Evolutionary conservation across 2,113 vertebrate genomes (phyloP), one percentile per base, ranked within the genome.

Genomic region (Chunga burmeisteri): DNA sequence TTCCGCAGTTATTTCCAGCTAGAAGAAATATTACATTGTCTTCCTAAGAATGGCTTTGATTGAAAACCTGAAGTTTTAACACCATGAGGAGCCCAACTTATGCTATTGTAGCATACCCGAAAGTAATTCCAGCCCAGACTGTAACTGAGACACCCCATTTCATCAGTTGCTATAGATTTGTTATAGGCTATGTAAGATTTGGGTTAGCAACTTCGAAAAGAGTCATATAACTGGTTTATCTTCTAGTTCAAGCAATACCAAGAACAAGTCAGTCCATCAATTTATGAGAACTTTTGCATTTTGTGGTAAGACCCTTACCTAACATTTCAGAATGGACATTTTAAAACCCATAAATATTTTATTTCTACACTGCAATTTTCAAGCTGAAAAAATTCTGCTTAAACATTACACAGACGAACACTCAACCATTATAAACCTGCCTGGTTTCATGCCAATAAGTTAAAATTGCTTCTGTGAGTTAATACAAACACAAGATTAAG

Each of bases 401-500:
- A 40, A 92, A 36, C 42, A n/a, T 74, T 23, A 62, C 81, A 66
- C 78, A 74, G 84, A 47, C 66, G 87, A 95, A 81, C 73, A 67
- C 25, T 92, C 62, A n/a, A 36, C 50, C 49, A 2, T 49, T 49
- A 86, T 23, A 73, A 85, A 89, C 63, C 36, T 66, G 86, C 73
- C 67, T 85, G 67, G 83, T n/a, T 44, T 91, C 47, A 34, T 8
- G 59, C 58, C 90, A 92, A 3, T 5, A 42, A 85, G 70, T 38
- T 58, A 29, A 62, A 82, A 88, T 70, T 81, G 87, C 78, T 86
- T 70, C 92, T 83, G 75, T 21, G 84, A 93, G 77, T 75, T 68
- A 68, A 84, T 40, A 71, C 68, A 93, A 96, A 90, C 82, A 92
- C 70, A 83, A 85, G 90, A 82, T 88, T 62, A 93, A 91, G 71